A percentile compares a stretch with the other conserved stretches of the same genome.
Evolutionary conservation across 2,797 vertebrate species (phyloP).

Genomic region (Silurus lanzhouensis): DNA sequence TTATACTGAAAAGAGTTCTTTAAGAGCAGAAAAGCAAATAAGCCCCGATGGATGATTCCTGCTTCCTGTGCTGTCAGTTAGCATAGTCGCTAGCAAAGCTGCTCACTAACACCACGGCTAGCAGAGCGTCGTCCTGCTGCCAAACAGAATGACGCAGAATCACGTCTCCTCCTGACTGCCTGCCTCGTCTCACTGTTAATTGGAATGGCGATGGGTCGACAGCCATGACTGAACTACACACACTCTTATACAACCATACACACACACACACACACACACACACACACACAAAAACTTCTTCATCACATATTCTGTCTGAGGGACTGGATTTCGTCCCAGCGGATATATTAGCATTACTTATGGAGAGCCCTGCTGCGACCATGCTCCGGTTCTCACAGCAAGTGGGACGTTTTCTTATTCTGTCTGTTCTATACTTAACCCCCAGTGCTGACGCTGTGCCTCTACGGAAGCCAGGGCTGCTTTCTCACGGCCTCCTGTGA

Average conservation of each 20-base stretch:
- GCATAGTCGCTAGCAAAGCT: slow-evolving; percentile 19
- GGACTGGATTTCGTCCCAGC: not conserved
- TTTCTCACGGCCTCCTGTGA: too few species aligned
- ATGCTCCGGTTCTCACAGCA: not conserved
- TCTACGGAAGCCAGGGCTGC: not conserved
- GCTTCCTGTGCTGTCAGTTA: slow-evolving; percentile 46
- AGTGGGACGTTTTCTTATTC: slow-evolving; percentile 6
- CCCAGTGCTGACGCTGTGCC: not conserved
- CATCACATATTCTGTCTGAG: slow-evolving; percentile 1
- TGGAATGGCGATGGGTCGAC: slow-evolving; percentile 29
- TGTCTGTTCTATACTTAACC: slow-evolving; percentile 9
- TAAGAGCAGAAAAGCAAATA: slow-evolving; percentile 23
- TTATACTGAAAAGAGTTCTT: slow-evolving; percentile 25
- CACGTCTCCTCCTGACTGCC: slow-evolving; percentile 19
- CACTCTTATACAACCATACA: slow-evolving; percentile 13
- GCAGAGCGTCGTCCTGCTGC: slow-evolving; percentile 28
- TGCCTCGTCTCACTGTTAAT: slow-evolving; percentile 38
- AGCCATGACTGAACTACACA: slow-evolving; percentile 37
- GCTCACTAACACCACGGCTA: slow-evolving; percentile 5
- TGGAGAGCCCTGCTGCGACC: not conserved
- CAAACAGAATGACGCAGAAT: slow-evolving; percentile 11
- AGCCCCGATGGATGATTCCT: slow-evolving; percentile 31
- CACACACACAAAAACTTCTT: not conserved
- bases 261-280: slow-evolving; percentile 17
- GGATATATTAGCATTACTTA: slow-evolving; percentile 3